These are phyloP conservation scores for Lasius platythorax DNA, from an alignment of 2,888 invertebrate species.

Conservation along the genomic window DNA sequence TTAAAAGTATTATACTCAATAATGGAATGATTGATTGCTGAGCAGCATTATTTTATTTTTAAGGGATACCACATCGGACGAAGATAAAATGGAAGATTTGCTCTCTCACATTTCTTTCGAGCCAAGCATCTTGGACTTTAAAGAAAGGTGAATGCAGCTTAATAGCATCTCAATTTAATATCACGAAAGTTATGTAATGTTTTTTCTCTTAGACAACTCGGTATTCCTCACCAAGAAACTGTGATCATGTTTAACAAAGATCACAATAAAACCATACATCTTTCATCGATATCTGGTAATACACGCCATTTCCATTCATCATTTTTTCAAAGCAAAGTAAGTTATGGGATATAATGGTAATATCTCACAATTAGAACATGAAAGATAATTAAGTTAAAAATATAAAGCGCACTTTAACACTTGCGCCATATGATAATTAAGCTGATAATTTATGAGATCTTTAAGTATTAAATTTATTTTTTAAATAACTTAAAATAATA, in stretches of 20 bases:
- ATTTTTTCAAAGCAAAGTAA: slow-evolving; percentile 97
- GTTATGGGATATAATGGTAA: slow-evolving; percentile 58
- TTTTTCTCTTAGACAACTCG: slow-evolving; percentile 90
- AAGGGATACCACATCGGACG: slow-evolving; percentile 79
- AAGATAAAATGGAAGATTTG: slow-evolving; percentile 82
- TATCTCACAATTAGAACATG: neutral
- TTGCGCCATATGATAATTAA: neutral
- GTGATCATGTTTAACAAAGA: slow-evolving; percentile 96
- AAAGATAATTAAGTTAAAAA: neutral
- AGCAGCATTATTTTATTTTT: slow-evolving; percentile 53
- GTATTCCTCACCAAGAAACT: slow-evolving; percentile 94
- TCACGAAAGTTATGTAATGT: slow-evolving; percentile 20
- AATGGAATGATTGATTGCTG: neutral
- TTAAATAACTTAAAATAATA: neutral
- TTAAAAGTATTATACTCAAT: slow-evolving; percentile 49
- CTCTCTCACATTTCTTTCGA: slow-evolving; percentile 88
- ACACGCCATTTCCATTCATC: slow-evolving; percentile 98
- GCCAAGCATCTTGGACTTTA: slow-evolving; percentile 90
- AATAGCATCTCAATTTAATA: slow-evolving; percentile 31
- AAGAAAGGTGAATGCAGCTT: slow-evolving; percentile 88
- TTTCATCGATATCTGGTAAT: slow-evolving; percentile 97
- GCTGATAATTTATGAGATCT: neutral
- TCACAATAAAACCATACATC: slow-evolving; percentile 94
- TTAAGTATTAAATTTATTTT: neutral
- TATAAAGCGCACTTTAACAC: neutral